Base-by-base conservation (phyloP, 2,113 vertebrate species). In the Rafetus swinhoei region DNA sequence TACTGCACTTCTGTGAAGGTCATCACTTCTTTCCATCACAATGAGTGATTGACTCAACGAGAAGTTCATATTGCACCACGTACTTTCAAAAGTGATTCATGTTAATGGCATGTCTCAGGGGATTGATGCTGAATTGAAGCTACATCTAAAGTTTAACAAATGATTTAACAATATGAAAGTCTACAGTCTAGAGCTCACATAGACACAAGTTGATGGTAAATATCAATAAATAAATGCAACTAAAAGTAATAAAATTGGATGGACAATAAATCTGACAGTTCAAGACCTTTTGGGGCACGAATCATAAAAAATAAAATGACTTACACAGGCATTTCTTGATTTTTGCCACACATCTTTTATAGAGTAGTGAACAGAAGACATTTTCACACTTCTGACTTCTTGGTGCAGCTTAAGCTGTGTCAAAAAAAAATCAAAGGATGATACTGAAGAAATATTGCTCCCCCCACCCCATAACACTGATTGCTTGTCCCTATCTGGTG, bases 261-360 rank as follows among this genome's bases (percentile, higher is more conserved):
- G 96, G 98, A 98, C 96, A 94, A 98, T 98, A 98, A 98, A 98
- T 98, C 97, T 97, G 97, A 98, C 96, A 98, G 97, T 97, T 98
- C 97, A 98, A 97, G 97, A 98, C 97, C 97, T 98, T 98, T 98
- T 93, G 95, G 95, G 96, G 94, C 97, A 96, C 93, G 95, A 97
- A 97, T 98, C 81, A 94, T 97, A 97, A 98, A 98, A 98, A 94
- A 55, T 95, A 98, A 97, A 97, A 98, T 98, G 97, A 98, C 97
- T 98, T 98, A 98, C 82, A 18, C 93, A 96, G 97, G 94, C 96
- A 90, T 98, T 98, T 94, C 94, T 95, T 82, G 95, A 81, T 97
- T 97, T 97, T 96, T 89, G 92, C 93, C 29, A 32, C 82, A 39
- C 77, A 87, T 98, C 95, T 96, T 97, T 97, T 95, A 95, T 93